A percentile compares a stretch with the other conserved stretches of the same genome.
Evolutionary conservation across 2,113 vertebrate genomes (phyloP).

Genomic region (Neodontobutis hainanensis): DNA sequence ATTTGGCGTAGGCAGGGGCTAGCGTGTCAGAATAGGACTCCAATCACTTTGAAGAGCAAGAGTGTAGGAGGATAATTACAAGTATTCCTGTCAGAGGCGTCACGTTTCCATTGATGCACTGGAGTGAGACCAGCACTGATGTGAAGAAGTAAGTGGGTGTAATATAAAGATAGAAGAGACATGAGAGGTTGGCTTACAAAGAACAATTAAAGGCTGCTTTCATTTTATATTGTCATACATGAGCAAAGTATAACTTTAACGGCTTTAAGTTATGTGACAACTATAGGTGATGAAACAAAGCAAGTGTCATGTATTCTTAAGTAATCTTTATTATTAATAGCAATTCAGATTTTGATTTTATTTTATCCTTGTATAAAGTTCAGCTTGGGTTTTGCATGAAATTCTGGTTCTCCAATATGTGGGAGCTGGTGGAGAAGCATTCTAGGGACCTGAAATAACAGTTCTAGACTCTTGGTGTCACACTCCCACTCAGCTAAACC

Average conservation of each 20-base stretch:
- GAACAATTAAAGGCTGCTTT: constrained; percentile 52
- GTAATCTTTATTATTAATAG: neutral
- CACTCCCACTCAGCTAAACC: constrained; percentile 56
- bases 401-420: constrained; percentile 24
- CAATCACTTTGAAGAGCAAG: constrained; percentile 54
- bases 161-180: constrained; percentile 45
- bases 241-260: too few relatives aligned
- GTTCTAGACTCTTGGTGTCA: constrained; percentile 48
- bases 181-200: constrained; percentile 45
- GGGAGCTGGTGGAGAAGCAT: constrained; percentile 40
- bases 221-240: neutral
- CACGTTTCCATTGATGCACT: constrained; percentile 69
- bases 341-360: neutral
- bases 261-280: neutral
- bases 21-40: constrained; percentile 33
- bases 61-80: constrained; percentile 73
- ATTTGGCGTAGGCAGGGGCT: constrained; percentile 32
- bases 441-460: constrained; percentile 50
- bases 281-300: neutral
- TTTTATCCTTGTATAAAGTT: constrained; percentile 28
- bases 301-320: neutral
- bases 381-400: constrained; percentile 8
- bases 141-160: constrained; percentile 61
- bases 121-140: constrained; percentile 58
- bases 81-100: constrained; percentile 71